Conservation (phyloP, 2,113 vertebrate species). For the Labrus mixtus region DNA sequence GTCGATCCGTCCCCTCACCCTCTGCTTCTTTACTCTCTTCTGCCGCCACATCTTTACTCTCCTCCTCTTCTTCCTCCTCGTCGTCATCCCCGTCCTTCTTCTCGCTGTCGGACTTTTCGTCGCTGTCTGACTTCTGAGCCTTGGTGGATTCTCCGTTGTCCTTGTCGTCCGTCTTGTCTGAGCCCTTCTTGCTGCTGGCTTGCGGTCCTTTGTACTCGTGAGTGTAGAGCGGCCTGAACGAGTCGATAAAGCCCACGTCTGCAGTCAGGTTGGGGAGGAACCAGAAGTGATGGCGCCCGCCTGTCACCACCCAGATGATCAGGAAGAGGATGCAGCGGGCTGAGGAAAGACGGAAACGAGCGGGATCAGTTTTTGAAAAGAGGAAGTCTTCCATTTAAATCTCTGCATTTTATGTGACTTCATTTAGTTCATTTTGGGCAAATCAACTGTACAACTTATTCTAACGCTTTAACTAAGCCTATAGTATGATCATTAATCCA, state of each 20-base stretch:
- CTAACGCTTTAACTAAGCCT: no score
- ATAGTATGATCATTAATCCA: no score
- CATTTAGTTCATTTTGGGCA: no score
- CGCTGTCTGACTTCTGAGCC: constrained; percentile 91
- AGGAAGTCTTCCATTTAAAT: not conserved
- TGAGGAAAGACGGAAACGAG: constrained; percentile 67
- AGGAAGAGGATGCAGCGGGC: constrained; percentile 99
- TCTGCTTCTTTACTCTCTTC: constrained; percentile 63
- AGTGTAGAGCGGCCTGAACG: constrained; percentile 97
- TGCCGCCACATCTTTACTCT: constrained; percentile 73
- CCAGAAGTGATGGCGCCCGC: constrained; percentile 99
- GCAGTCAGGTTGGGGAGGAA: constrained; percentile 98
- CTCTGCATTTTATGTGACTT: no score
- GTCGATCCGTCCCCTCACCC: constrained; percentile 83
- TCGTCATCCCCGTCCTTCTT: constrained; percentile 93
- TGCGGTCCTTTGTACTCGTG: constrained; percentile 98
- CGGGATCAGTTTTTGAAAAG: not conserved
- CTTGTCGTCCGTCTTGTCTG: constrained; percentile 83
- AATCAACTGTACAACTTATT: no score
- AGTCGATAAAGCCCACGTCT: constrained; percentile 98
- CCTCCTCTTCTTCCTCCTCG: constrained; percentile 84
- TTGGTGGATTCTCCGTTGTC: constrained; percentile 78
- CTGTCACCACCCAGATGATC: constrained; percentile 97
- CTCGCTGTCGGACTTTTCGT: constrained; percentile 95
- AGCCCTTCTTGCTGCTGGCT: constrained; percentile 89